Evolutionary conservation across 2,797 vertebrate species (phyloP).

Genomic region (Balearica regulorum): DNA sequence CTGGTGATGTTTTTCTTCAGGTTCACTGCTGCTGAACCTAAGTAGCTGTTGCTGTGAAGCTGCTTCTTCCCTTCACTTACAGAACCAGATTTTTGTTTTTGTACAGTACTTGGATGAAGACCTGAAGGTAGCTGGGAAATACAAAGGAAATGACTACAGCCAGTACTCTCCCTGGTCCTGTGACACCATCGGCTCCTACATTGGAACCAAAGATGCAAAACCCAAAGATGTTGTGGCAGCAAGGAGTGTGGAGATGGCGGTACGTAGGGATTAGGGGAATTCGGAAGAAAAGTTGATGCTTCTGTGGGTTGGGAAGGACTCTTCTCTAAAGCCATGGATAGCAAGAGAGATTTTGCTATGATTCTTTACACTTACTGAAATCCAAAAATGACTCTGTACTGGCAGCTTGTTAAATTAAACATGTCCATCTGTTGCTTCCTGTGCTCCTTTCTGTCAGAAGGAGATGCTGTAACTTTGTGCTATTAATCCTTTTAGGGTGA

Average conservation of each 20-base stretch:
- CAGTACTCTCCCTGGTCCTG: constrained; percentile 99
- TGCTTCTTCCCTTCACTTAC: constrained; percentile 44
- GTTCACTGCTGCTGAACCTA: neutral
- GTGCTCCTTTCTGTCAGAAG: neutral
- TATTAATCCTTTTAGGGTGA: neutral
- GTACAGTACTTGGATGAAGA: constrained; percentile 91
- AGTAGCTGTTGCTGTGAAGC: neutral
- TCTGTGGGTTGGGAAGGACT: neutral
- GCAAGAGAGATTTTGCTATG: neutral
- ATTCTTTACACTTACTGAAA: neutral
- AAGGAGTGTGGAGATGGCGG: constrained; percentile 91
- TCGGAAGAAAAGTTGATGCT: neutral
- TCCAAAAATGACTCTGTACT: neutral
- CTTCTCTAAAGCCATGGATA: neutral
- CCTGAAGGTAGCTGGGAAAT: constrained; percentile 86
- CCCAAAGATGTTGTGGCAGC: constrained; percentile 92
- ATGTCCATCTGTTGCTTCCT: neutral
- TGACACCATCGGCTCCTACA: constrained; percentile 98
- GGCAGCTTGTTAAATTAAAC: neutral
- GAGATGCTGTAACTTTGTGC: neutral
- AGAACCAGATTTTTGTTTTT: constrained; percentile 57
- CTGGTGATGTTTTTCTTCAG: neutral
- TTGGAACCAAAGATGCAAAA: constrained; percentile 97
- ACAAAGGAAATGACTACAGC: constrained; percentile 91
- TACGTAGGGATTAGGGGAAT: constrained; percentile 61